Base-by-base conservation (phyloP, 2,113 vertebrate genomes). In the Vidua chalybeata region DNA sequence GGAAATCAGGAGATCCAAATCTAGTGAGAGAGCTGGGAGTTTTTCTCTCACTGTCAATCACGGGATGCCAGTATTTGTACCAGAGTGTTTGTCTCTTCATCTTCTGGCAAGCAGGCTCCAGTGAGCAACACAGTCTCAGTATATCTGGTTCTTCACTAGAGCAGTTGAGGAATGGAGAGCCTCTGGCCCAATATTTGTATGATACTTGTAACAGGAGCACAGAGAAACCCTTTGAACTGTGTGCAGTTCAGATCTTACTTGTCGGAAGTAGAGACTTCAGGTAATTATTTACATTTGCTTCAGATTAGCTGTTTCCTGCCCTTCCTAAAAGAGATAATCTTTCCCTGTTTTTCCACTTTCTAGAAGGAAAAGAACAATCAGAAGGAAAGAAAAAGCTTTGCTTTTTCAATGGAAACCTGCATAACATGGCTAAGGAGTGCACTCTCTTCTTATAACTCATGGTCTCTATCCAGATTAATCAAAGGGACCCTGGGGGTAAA, bases 381-480 rank as follows among this genome's bases (percentile, higher is more conserved):
- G 30, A 81, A 91, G 39, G 30, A 59, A 78, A 78, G 46, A 68
- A 48, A 77, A 90, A 52, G 5, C 6, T 66, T 63, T 48, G 10
- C 18, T 87, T 87, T 82, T 69, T 35, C 24, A 58, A 35, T 49
- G 15, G 46, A 37, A 52, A 23, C 15, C 33, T 54, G 33, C 39
- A 30, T 16, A 35, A 31, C 0, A 0, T 55, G 35, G 27, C 20
- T 77, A 9, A 72, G n/a, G 59, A 61, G 14, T 0, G 0, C 2
- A 6, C 4, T 27, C 5, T 39, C 61, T 64, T 90, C 15, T 87
- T 75, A 9, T 11, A 75, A 55, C 27, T 78, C 14, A 22, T 7
- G 8, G 33, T 72, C 27, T 63, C 35, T 9, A 61, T 33, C 10
- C 33, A 59, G n/a, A 66, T 45, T 46, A 84, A 66, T 73, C 8